phyloP scores from a whole-genome alignment of 2,888 invertebrate species.

The Noctua fimbriata region DNA sequence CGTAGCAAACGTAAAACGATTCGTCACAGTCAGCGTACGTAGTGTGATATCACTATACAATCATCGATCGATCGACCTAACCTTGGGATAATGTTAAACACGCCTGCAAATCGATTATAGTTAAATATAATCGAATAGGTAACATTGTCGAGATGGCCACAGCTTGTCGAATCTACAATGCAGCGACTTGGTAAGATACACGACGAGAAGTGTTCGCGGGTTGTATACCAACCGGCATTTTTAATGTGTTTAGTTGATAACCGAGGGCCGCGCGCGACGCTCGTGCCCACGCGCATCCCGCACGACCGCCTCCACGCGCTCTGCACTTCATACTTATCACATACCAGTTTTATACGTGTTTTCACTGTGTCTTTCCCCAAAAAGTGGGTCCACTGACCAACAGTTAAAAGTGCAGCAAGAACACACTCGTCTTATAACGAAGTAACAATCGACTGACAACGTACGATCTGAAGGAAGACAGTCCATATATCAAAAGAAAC shows the following conservation, averaged over 20 bases:
- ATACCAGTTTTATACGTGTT: slow-evolving; percentile 67
- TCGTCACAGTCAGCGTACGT: slow-evolving; percentile 52
- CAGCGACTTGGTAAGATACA: slow-evolving; percentile 70
- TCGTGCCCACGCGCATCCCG: slow-evolving; percentile 74
- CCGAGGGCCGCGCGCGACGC: slow-evolving; percentile 81
- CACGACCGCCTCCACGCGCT: slow-evolving; percentile 69
- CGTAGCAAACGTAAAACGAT: slow-evolving; percentile 53
- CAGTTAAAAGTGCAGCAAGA: slow-evolving; percentile 58
- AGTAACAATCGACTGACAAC: slow-evolving; percentile 22
- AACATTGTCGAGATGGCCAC: slow-evolving; percentile 50
- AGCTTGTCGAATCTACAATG: slow-evolving; percentile 76
- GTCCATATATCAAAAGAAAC: slow-evolving; percentile 70
- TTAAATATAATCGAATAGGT: slow-evolving; percentile 61
- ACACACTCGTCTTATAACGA: slow-evolving; percentile 49
- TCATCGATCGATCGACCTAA: slow-evolving; percentile 66
- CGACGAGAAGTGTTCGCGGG: slow-evolving; percentile 73
- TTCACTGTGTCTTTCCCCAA: slow-evolving; percentile 57
- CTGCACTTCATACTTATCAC: slow-evolving; percentile 72
- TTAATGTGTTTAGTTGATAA: slow-evolving; percentile 88
- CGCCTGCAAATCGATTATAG: slow-evolving; percentile 57
- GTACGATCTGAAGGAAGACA: slow-evolving; percentile 44
- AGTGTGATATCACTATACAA: slow-evolving; percentile 52
- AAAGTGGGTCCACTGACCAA: slow-evolving; percentile 63
- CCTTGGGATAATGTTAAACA: slow-evolving; percentile 70
- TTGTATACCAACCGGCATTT: slow-evolving; percentile 79